Evolutionary conservation across 2,888 invertebrate genomes (phyloP).

Genomic region (Drosophila koepferae): DNA sequence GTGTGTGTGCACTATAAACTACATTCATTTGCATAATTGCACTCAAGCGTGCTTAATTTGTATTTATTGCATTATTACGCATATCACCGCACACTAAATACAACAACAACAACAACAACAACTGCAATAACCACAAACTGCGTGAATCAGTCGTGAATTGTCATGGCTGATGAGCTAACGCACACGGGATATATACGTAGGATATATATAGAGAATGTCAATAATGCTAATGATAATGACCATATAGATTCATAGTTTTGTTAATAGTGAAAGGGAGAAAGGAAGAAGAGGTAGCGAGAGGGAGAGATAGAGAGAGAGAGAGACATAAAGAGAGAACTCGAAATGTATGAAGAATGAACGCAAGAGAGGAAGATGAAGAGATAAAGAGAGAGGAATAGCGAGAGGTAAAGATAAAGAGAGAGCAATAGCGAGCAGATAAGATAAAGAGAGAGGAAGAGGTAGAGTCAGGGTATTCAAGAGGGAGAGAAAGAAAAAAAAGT

Average conservation of each 20-base stretch:
- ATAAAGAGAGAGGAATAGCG: neutral
- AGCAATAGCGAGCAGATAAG: neutral
- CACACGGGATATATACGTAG: conserved; percentile 18
- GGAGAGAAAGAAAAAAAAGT: neutral
- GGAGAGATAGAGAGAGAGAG: neutral
- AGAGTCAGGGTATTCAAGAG: neutral
- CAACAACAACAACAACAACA: conserved; percentile 34
- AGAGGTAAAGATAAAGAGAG: neutral
- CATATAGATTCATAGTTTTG: neutral
- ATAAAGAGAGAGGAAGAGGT: neutral
- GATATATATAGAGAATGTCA: conserved; percentile 11
- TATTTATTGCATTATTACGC: conserved; percentile 81
- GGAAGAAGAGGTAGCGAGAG: too few species aligned
- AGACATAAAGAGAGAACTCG: too few species aligned
- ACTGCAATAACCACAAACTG: conserved; percentile 34
- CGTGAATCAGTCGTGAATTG: conserved; percentile 40
- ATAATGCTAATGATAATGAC: conserved; percentile 24
- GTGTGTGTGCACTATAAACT: conserved; percentile 58
- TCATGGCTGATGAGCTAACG: conserved; percentile 33
- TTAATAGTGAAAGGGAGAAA: neutral
- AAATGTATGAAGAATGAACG: neutral
- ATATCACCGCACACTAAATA: conserved; percentile 66
- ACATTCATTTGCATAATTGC: conserved; percentile 76
- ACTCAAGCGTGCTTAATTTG: conserved; percentile 81
- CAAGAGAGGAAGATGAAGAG: neutral